Evolutionary conservation across 2,888 invertebrate species (phyloP).

Genomic region (Hydroisotoma schaefferi): DNA sequence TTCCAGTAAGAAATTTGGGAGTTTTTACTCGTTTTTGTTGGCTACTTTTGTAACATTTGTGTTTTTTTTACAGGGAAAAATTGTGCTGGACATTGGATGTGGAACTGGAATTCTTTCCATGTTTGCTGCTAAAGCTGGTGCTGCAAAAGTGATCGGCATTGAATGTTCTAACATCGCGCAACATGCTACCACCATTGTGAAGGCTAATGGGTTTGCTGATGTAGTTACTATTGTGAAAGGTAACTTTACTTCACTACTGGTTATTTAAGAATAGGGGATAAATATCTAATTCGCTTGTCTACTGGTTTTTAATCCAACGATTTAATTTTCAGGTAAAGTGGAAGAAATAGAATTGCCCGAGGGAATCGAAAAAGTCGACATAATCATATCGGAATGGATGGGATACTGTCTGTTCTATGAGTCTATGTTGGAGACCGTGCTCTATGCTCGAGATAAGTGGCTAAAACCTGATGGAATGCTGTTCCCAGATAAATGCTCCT

Average conservation of each 20-base stretch:
- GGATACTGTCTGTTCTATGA: slow-evolving; percentile 93
- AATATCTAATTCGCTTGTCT: not conserved
- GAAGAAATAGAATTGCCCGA: slow-evolving; percentile 92
- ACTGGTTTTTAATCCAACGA: not conserved
- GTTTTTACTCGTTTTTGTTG: no score
- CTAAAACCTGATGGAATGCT: slow-evolving; percentile 84
- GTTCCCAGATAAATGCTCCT: slow-evolving; percentile 86
- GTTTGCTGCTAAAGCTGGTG: slow-evolving; percentile 99
- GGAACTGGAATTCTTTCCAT: slow-evolving; percentile 98
- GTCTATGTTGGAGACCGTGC: slow-evolving; percentile 99
- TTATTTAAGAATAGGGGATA: no score
- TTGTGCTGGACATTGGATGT: slow-evolving; percentile 96
- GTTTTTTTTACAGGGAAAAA: slow-evolving; percentile 58
- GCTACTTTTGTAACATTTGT: not conserved
- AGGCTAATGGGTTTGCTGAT: slow-evolving; percentile 74
- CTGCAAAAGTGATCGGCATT: slow-evolving; percentile 89
- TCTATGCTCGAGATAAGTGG: slow-evolving; percentile 98
- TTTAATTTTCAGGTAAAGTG: slow-evolving; percentile 57
- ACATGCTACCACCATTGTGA: slow-evolving; percentile 92
- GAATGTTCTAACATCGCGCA: slow-evolving; percentile 99
- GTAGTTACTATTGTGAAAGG: slow-evolving; percentile 81
- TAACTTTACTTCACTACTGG: no score
- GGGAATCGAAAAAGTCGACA: slow-evolving; percentile 88
- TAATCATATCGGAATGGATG: slow-evolving; percentile 80
- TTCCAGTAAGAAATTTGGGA: no score